Conservation (phyloP, 2,797 vertebrate genomes). For the Ptychadena robeensis region DNA sequence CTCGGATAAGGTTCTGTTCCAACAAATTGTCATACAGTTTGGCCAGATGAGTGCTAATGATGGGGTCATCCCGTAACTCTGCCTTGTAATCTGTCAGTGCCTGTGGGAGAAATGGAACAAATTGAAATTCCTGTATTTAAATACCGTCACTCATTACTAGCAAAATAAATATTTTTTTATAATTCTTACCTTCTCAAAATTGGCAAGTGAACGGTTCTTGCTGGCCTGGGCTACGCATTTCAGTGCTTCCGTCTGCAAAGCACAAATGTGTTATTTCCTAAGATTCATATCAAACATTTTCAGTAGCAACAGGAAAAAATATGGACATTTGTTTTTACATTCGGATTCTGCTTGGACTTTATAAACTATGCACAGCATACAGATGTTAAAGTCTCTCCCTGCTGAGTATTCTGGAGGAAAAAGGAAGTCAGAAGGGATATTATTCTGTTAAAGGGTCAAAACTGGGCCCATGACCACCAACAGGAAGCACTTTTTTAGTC, state of each 20-base stretch:
- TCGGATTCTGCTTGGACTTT: too few species aligned
- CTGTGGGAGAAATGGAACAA: conserved; percentile 67
- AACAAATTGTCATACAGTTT: conserved; percentile 95
- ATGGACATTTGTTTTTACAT: too few species aligned
- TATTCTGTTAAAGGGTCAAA: too few species aligned
- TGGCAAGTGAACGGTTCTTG: conserved; percentile 96
- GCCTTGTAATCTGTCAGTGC: conserved; percentile 93
- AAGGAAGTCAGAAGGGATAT: too few species aligned
- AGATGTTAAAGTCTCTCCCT: too few species aligned
- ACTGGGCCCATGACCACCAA: too few species aligned
- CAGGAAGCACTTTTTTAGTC: too few species aligned
- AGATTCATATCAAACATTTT: background rate
- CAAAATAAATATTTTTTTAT: background rate
- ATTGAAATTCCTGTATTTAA: background rate
- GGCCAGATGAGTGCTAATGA: conserved; percentile 94
- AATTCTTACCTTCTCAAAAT: conserved; percentile 92
- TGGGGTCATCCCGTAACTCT: conserved; percentile 95
- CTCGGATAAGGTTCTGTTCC: conserved; percentile 97
- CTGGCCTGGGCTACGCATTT: conserved; percentile 96
- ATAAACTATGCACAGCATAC: too few species aligned
- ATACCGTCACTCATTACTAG: background rate
- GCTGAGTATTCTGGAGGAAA: too few species aligned
- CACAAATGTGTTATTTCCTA: background rate
- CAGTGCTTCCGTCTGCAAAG: conserved; percentile 90
- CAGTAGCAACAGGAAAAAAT: too few species aligned